phyloP scores from a whole-genome alignment of 2,888 invertebrate genomes.

The Pomacea canaliculata region DNA sequence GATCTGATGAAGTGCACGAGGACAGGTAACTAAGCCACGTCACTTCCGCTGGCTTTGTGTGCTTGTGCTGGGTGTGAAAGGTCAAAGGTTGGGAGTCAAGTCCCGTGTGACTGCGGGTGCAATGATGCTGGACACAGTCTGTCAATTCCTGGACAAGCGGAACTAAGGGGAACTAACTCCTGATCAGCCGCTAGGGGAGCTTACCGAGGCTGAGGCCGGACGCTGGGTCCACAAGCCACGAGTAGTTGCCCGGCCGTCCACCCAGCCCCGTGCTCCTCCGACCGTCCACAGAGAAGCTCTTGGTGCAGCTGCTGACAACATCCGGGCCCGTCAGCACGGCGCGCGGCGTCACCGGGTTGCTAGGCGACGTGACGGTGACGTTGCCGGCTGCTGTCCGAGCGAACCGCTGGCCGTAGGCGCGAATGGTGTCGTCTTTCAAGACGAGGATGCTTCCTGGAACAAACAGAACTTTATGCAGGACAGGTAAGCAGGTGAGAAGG shows the following conservation, averaged over 20 bases:
- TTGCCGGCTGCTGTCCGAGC: conserved; percentile 17
- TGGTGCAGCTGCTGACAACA: conserved; percentile 19
- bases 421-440: conserved; percentile 18
- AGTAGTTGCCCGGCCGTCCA: conserved; percentile 17
- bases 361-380: conserved; percentile 15
- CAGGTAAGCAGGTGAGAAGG: neutral
- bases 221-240: conserved; percentile 11
- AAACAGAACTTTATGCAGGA: neutral
- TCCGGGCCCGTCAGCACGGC: conserved; percentile 20
- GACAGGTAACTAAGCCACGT: too few species aligned
- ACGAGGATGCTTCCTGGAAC: conserved; percentile 10
- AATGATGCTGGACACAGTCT: too few species aligned
- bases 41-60: too few species aligned
- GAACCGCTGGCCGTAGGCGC: conserved; percentile 8
- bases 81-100: too few species aligned
- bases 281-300: conserved; percentile 19
- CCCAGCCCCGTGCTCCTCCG: conserved; percentile 21
- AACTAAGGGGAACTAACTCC: too few species aligned
- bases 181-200: neutral
- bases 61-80: too few species aligned
- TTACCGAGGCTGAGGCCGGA: conserved; percentile 15
- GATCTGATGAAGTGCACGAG: too few species aligned
- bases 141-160: too few species aligned
- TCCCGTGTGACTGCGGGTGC: too few species aligned
- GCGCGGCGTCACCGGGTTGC: conserved; percentile 19